phyloP scores from a whole-genome alignment of 2,888 invertebrate species.

The Synergus umbraculus region DNA sequence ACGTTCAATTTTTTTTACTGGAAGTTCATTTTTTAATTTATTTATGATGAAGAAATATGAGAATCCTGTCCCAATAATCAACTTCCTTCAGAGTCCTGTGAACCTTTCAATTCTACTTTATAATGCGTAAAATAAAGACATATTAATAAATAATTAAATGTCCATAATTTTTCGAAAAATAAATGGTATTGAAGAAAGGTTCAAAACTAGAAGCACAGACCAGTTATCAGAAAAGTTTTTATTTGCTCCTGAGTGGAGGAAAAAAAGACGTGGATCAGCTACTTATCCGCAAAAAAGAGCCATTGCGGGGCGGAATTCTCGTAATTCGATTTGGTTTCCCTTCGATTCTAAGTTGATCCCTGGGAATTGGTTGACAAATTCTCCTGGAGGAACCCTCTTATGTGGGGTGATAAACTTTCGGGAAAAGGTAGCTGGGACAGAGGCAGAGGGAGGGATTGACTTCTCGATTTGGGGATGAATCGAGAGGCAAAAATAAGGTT shows the following conservation, averaged over 20 bases:
- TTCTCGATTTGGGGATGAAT: constrained; percentile 63
- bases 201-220: neutral
- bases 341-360: constrained; percentile 65
- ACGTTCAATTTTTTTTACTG: neutral
- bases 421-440: constrained; percentile 21
- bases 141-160: too few species aligned
- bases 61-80: too few species aligned
- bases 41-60: too few species aligned
- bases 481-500: constrained; percentile 69
- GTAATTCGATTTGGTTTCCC: constrained; percentile 72
- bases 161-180: too few species aligned
- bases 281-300: constrained; percentile 39
- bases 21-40: neutral
- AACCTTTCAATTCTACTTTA: too few species aligned
- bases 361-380: constrained; percentile 69
- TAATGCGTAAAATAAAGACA: too few species aligned
- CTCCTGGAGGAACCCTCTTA: constrained; percentile 56
- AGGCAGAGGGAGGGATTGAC: constrained; percentile 54
- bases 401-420: constrained; percentile 42
- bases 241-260: neutral
- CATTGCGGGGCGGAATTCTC: constrained; percentile 40
- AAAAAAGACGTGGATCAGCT: constrained; percentile 27
- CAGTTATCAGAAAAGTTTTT: neutral
- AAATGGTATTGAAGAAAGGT: neutral
- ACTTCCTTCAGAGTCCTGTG: too few species aligned